Evolutionary conservation across 1,140 invertebrate genomes (phyloP), one percentile per base, ranked within the genome.

Genomic region (Drosophila erecta): DNA sequence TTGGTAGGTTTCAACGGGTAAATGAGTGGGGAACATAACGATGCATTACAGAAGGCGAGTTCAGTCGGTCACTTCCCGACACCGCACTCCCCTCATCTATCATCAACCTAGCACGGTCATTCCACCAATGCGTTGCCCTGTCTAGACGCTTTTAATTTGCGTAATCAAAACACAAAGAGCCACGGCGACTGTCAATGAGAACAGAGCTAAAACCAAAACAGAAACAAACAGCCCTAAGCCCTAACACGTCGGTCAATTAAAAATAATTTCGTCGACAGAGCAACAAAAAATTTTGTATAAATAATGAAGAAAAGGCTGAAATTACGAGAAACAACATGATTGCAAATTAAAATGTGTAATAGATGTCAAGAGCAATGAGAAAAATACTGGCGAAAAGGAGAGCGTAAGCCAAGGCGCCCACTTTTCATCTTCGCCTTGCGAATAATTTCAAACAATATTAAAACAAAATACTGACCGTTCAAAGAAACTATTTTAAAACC

Each of bases 81-180:
- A 17, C 27, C 12, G 12, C 24, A 14, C 17, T 40, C 43, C 44
- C 33, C 38, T 43, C 24, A 27, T 20, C 20, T 30, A 6, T 55
- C 61, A 71, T 62, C 11, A 20, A 12, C 37, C 37, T 10, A 20
- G 17, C 10, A 1, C 7, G 8, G 10, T 17, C 15, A 8, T 65
- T 61, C 44, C 41, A 43, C 44, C 24, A 24, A 10, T 17, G 38
- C 62, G 62, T 35, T 70, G 56, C 41, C 47, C 37, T 57, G 79
- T 81, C 83, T 86, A 86, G 83, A 86, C 83, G 83, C 75, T 74
- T 86, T 86, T 76, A 86, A 87, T 87, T 86, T 86, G 83, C 83
- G 79, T 86, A 86, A 86, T 86, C 83, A 86, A 87, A 86, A 83
- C 62, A 81, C 77, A 86, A 86, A 84, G 69, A 76, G 56, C 65